Conservation (phyloP, 2,888 invertebrate genomes). For the Campopleginae sp. region DNA sequence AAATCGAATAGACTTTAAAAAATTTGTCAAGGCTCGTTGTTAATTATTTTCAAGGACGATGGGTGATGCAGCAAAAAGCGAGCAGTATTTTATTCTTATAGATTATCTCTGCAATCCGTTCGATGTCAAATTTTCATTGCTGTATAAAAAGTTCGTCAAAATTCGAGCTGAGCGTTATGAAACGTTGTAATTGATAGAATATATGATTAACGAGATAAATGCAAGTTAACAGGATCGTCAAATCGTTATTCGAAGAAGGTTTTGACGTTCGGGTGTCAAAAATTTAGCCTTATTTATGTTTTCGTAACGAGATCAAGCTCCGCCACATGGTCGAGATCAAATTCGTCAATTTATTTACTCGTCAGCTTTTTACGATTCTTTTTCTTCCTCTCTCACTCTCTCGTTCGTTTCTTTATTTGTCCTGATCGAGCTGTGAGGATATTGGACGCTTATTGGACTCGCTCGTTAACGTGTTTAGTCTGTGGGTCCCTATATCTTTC, state of each 20-base stretch:
- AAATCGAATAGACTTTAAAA: background rate
- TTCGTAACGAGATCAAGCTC: background rate
- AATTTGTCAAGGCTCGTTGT: background rate
- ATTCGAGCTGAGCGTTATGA: background rate
- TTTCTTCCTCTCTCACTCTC: background rate
- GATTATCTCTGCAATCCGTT: no score
- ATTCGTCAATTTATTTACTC: constrained; percentile 35
- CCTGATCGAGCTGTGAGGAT: constrained; percentile 6
- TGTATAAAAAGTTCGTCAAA: background rate
- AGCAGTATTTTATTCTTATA: no score
- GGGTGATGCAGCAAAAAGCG: no score
- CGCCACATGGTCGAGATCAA: background rate
- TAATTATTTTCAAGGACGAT: background rate
- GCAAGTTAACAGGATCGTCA: background rate
- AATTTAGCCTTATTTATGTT: constrained; percentile 11
- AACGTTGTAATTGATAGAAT: background rate
- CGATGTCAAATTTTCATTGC: background rate
- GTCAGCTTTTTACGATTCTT: background rate
- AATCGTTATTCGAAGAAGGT: background rate
- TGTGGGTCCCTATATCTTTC: constrained; percentile 50
- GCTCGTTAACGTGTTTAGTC: constrained; percentile 60
- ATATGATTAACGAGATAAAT: background rate
- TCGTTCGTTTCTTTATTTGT: background rate
- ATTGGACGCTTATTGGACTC: constrained; percentile 45
- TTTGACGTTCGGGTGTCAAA: background rate